Evolutionary conservation across 1,140 invertebrate species (phyloP), one percentile per base, ranked within the genome.

Genomic region (Venturia canescens): DNA sequence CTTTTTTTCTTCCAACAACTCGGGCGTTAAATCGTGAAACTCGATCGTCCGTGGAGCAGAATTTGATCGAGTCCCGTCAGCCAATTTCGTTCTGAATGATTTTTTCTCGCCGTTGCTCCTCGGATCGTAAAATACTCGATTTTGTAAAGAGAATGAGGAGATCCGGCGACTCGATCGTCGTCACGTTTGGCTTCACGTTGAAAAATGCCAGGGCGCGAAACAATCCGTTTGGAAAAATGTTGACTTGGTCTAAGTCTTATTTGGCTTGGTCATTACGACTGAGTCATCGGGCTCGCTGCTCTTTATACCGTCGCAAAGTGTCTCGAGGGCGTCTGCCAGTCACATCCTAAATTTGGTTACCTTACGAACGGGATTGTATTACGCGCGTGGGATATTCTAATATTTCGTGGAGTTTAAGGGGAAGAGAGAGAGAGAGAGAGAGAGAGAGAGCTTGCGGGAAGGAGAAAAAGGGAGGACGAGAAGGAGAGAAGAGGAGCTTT

Each of bases 381-480:
- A 89, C 88, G 84, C 84, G 88, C 86, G 86, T 88, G 86, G 88
- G 87, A 83, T 87, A 87, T 87, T 86, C 84, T 88, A 89, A 88
- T 88, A 87, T 88, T 87, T 87, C 82, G 83, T 76, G 82, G 79
- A 63, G 81, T 27, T 27, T n/a, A 29, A 72, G 80, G 81, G 75
- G n/a, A 78, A 79, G 13, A 44, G 31, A 18, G 11, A n/a, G 11
- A 38, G 3, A 31, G 34, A 31, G n/a, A 31, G 16, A 31, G 16
- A n/a, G n/a, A 18, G 34, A 34, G n/a, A 69, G 26, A 27, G 26
- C 2, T 53, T 53, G 76, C 82, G 81, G 75, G 18, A 78, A 79
- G 13, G 70, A 50, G 29, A 13, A 21, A 26, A 44, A 16, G 69
- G 38, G 67, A 44, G 67, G 16, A 31, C 15, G 34, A 38, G n/a